A percentile compares a stretch with the other conserved stretches of the same genome.
Conservation (phyloP, 1,140 invertebrate species). For the Drosophila insularis region DNA sequence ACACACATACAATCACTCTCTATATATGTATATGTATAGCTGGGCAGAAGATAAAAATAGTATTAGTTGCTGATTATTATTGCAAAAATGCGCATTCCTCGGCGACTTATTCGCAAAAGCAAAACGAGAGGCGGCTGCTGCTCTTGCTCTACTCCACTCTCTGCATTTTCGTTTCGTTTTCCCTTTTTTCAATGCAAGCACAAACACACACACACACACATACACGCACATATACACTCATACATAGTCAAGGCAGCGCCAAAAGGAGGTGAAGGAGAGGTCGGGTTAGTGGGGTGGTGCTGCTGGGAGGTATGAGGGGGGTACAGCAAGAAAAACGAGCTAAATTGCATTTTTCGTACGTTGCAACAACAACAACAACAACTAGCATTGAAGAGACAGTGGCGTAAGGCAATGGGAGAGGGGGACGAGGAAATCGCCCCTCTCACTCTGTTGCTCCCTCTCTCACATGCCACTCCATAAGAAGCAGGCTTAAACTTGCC, state of each 20-base stretch:
- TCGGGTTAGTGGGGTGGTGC: not conserved
- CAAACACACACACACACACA: conserved; percentile 29
- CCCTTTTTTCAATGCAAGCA: conserved; percentile 68
- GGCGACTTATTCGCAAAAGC: conserved; percentile 64
- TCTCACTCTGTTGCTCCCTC: not conserved
- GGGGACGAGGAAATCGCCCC: not conserved
- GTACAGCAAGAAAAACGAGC: conserved; percentile 76
- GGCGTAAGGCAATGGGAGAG: conserved; percentile 29
- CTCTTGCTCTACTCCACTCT: conserved; percentile 55
- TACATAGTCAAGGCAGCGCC: conserved; percentile 34
- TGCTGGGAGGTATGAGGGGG: conserved; percentile 46
- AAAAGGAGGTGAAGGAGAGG: conserved; percentile 10
- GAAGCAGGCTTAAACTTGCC: conserved; percentile 3
- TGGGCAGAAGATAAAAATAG: conserved; percentile 80
- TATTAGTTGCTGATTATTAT: conserved; percentile 82
- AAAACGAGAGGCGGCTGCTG: conserved; percentile 46
- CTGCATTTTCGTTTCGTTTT: conserved; percentile 78
- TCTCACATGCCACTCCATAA: not conserved
- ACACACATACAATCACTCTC: conserved; percentile 19
- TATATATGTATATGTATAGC: conserved; percentile 31
- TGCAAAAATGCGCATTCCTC: conserved; percentile 81
- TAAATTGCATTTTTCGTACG: conserved; percentile 76
- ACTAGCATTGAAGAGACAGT: conserved; percentile 51
- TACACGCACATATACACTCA: conserved; percentile 33
- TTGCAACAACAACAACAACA: conserved; percentile 39